phyloP scores from a whole-genome alignment of 2,797 vertebrate species.

The Eulemur coronatus region DNA sequence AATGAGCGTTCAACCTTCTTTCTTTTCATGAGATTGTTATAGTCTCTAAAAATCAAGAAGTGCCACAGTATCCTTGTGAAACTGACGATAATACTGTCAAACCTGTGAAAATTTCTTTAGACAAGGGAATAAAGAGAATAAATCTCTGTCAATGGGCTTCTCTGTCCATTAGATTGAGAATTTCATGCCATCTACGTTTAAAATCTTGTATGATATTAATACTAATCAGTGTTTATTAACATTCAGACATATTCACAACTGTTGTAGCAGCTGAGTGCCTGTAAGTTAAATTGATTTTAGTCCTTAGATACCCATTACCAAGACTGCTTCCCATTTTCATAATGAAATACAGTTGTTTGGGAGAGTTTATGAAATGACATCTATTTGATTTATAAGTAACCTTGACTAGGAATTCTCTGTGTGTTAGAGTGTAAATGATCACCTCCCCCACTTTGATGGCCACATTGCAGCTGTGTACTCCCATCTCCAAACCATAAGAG shows the following conservation, averaged over 20 bases:
- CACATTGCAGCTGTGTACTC: slow-evolving; percentile 38
- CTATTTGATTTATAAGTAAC: slow-evolving; percentile 82
- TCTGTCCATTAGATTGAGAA: slow-evolving; percentile 65
- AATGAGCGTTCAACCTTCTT: not conserved
- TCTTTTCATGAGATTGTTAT: not conserved
- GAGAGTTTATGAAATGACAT: slow-evolving; percentile 78
- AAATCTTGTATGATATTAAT: slow-evolving; percentile 80
- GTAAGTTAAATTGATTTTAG: slow-evolving; percentile 82
- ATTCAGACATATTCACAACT: slow-evolving; percentile 82
- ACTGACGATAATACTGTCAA: slow-evolving; percentile 35
- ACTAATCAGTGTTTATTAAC: slow-evolving; percentile 83
- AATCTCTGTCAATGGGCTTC: slow-evolving; percentile 55
- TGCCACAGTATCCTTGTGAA: slow-evolving; percentile 1
- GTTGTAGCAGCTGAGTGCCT: slow-evolving; percentile 82
- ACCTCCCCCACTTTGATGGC: slow-evolving; percentile 53
- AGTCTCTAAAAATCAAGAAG: slow-evolving; percentile 24
- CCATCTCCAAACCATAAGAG: slow-evolving; percentile 47
- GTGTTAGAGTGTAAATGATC: slow-evolving; percentile 67
- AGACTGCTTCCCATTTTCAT: slow-evolving; percentile 78
- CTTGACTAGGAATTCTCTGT: slow-evolving; percentile 72
- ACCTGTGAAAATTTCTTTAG: not conserved
- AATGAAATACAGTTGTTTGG: slow-evolving; percentile 82
- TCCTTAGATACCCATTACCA: slow-evolving; percentile 81
- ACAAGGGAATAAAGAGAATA: slow-evolving; percentile 61
- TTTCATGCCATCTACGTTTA: slow-evolving; percentile 76